These are phyloP conservation scores for Dynastes hyllus DNA, from an alignment of 2,888 invertebrate species.

Conservation along the genomic window DNA sequence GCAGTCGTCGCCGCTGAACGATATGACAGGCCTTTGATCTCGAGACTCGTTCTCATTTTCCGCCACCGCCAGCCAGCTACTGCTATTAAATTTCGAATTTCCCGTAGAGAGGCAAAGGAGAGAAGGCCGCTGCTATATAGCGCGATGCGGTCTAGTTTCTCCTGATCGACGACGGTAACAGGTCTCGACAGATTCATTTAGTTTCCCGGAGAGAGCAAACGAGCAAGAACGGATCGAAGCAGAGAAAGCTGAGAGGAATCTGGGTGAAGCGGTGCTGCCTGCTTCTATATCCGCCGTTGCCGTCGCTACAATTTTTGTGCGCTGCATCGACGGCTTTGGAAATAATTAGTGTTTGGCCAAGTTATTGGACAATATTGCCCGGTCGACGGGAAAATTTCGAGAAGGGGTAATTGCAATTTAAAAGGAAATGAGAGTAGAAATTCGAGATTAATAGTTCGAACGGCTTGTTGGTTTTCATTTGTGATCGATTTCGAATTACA, in stretches of 20 bases:
- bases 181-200: conserved; percentile 45
- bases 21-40: conserved; percentile 43
- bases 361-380: conserved; percentile 14
- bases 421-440: conserved; percentile 18
- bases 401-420: conserved; percentile 12
- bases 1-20: conserved; percentile 22
- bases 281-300: neutral
- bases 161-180: conserved; percentile 42
- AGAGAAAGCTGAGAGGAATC: conserved; percentile 4
- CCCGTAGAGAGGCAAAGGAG: conserved; percentile 6
- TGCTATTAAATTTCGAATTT: conserved; percentile 41
- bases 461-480: neutral
- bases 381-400: conserved; percentile 5
- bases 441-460: neutral
- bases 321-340: conserved; percentile 19
- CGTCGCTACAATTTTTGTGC: conserved; percentile 16
- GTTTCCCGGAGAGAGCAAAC: conserved; percentile 6
- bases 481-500: neutral
- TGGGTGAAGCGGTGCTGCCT: conserved; percentile 20
- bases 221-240: conserved; percentile 30
- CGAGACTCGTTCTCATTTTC: conserved; percentile 31
- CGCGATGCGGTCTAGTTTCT: conserved; percentile 44
- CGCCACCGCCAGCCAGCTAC: conserved; percentile 28
- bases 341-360: conserved; percentile 31
- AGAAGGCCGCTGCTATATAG: neutral